These are phyloP conservation scores for Tillus elongatus DNA, from an alignment of 2,888 invertebrate species.

Conservation along the genomic window DNA sequence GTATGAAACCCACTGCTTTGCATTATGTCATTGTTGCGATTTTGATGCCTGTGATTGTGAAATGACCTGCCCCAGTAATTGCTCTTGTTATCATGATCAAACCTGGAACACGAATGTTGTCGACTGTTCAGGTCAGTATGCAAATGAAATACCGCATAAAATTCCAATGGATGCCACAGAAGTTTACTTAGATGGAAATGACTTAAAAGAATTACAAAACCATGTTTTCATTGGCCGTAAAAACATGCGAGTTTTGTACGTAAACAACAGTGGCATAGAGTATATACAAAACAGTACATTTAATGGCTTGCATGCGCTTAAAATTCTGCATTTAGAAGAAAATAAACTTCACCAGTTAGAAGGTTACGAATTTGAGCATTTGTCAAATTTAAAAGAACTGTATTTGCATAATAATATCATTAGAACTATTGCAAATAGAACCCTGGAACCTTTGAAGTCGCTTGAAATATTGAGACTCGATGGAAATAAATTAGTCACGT, in stretches of 20 bases:
- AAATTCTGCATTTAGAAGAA: slow-evolving; percentile 75
- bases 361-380: slow-evolving; percentile 77
- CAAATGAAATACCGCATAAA: slow-evolving; percentile 68
- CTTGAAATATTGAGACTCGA: slow-evolving; percentile 73
- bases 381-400: slow-evolving; percentile 69
- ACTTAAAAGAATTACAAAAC: slow-evolving; percentile 72
- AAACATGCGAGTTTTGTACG: slow-evolving; percentile 75
- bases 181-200: slow-evolving; percentile 85
- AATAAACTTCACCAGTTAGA: slow-evolving; percentile 71
- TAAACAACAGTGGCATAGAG: slow-evolving; percentile 77
- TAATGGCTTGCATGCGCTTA: slow-evolving; percentile 69
- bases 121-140: slow-evolving; percentile 75
- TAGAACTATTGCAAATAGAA: slow-evolving; percentile 67
- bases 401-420: slow-evolving; percentile 81
- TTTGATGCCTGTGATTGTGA: slow-evolving; percentile 95
- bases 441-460: slow-evolving; percentile 67
- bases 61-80: slow-evolving; percentile 90
- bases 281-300: slow-evolving; percentile 86
- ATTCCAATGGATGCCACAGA: slow-evolving; percentile 94
- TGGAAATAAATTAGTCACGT: slow-evolving; percentile 71
- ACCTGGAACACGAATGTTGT: slow-evolving; percentile 89
- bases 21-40: slow-evolving; percentile 91
- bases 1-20: slow-evolving; percentile 89
- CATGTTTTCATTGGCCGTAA: slow-evolving; percentile 86
- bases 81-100: slow-evolving; percentile 90